Conservation (phyloP, 2,888 invertebrate species). For the Axea sp. region DNA sequence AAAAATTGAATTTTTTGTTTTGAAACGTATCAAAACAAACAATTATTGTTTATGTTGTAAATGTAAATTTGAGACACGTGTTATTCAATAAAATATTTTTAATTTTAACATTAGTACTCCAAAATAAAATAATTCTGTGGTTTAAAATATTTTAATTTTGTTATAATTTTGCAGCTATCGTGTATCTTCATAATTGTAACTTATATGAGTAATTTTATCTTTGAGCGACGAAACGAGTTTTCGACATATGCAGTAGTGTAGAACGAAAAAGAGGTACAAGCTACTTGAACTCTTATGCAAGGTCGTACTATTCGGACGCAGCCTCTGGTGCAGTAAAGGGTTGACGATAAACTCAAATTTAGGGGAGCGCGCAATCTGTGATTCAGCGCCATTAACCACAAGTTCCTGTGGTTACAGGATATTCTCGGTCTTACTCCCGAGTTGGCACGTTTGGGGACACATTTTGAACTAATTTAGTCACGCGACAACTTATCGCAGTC, state of each 20-base stretch:
- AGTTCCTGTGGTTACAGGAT: conserved; percentile 78
- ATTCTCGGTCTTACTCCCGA: conserved; percentile 60
- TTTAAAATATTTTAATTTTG: too few relatives aligned
- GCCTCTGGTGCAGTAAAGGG: conserved; percentile 60
- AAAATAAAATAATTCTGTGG: too few relatives aligned
- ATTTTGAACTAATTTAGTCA: conserved; percentile 62
- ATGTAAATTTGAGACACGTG: too few relatives aligned
- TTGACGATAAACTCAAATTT: conserved; percentile 64
- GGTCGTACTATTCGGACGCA: conserved; percentile 44
- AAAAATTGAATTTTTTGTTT: too few relatives aligned
- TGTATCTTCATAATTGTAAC: too few relatives aligned
- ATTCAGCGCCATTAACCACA: conserved; percentile 77
- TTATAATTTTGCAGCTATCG: too few relatives aligned
- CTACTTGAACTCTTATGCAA: conserved; percentile 44
- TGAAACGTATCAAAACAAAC: too few relatives aligned
- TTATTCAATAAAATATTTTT: too few relatives aligned
- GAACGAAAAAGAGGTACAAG: conserved; percentile 17
- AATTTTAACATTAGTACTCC: too few relatives aligned
- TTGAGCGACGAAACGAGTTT: conserved; percentile 27
- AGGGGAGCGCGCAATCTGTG: conserved; percentile 77
- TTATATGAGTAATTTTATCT: too few relatives aligned
- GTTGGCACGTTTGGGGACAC: conserved; percentile 60
- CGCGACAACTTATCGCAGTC: conserved; percentile 60
- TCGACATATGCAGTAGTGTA: conserved; percentile 48
- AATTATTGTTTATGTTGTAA: too few relatives aligned